A percentile compares a stretch with the other conserved stretches of the same genome.
Conservation (phyloP, 2,113 vertebrate genomes). For the Melanotaenia duboulayi region DNA sequence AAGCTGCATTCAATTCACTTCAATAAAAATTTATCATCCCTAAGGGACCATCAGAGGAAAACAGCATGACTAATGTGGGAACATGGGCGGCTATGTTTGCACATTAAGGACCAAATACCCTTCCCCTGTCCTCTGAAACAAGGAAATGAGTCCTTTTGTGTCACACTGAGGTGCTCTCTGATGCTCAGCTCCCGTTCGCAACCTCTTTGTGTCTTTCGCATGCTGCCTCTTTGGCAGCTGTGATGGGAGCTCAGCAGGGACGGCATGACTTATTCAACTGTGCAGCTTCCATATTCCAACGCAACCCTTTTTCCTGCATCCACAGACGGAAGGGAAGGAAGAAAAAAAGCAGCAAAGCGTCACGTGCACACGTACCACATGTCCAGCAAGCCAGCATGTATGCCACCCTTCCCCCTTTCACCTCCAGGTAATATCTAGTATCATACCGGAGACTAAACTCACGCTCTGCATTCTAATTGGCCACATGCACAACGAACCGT, state of each 20-base stretch:
- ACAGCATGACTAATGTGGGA: slow-evolving; percentile 69
- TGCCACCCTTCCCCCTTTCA: slow-evolving; percentile 28
- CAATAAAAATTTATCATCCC: slow-evolving; percentile 65
- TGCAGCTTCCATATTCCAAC: slow-evolving; percentile 20
- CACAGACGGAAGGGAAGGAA: neutral
- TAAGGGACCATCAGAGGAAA: slow-evolving; percentile 56
- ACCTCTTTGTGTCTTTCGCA: neutral
- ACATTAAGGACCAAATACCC: slow-evolving; percentile 12
- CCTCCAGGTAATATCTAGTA: slow-evolving; percentile 27
- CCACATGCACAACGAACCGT: neutral
- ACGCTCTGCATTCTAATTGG: slow-evolving; percentile 50
- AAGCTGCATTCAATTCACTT: slow-evolving; percentile 45
- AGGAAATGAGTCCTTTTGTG: neutral
- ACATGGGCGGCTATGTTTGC: slow-evolving; percentile 25
- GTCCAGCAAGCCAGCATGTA: neutral
- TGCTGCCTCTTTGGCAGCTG: slow-evolving; percentile 28
- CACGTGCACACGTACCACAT: slow-evolving; percentile 21
- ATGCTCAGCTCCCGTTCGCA: neutral
- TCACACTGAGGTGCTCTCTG: slow-evolving; percentile 38
- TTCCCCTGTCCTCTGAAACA: slow-evolving; percentile 34
- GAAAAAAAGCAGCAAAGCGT: slow-evolving; percentile 6
- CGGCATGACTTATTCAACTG: slow-evolving; percentile 49
- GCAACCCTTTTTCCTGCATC: slow-evolving; percentile 45
- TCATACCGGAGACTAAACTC: slow-evolving; percentile 30
- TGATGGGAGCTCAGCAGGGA: slow-evolving; percentile 45